Evolutionary conservation across 2,888 invertebrate genomes (phyloP).

Genomic region (Lymantria dispar): DNA sequence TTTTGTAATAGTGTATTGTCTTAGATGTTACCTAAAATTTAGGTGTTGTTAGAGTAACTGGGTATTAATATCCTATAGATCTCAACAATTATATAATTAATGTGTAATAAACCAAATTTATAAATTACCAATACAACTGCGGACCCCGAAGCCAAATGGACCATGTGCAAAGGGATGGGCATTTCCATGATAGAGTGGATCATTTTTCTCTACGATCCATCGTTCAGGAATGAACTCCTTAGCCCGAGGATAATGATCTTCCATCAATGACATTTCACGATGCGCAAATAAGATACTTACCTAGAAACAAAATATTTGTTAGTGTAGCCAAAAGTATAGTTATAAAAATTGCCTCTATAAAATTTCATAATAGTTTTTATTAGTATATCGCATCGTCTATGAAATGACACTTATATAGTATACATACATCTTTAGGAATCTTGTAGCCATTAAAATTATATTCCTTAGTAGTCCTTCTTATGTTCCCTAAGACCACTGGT

Average conservation of each 20-base stretch:
- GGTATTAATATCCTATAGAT: no score
- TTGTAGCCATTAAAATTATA: constrained; percentile 84
- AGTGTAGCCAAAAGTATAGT: no score
- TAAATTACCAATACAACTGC: constrained; percentile 84
- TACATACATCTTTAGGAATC: constrained; percentile 42
- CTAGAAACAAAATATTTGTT: constrained; percentile 29
- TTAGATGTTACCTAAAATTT: no score
- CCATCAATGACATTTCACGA: constrained; percentile 77
- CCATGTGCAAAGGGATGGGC: constrained; percentile 83
- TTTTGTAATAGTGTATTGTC: no score
- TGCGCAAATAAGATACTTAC: constrained; percentile 21
- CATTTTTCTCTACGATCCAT: constrained; percentile 80
- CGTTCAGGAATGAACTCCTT: constrained; percentile 88
- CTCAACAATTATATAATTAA: no score
- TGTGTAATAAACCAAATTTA: no score
- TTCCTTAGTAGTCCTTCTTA: constrained; percentile 77
- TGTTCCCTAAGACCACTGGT: constrained; percentile 82
- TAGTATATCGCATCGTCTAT: no score
- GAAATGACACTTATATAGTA: no score
- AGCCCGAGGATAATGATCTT: constrained; percentile 84
- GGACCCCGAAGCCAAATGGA: constrained; percentile 86
- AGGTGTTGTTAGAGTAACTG: no score
- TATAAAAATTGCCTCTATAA: no score
- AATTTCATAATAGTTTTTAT: no score
- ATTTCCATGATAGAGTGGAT: constrained; percentile 64